Percentiles rank a stretch among this genome's conserved stretches.
Evolutionary conservation across 2,888 invertebrate species (phyloP).

Genomic region (Dasypolia templi): DNA sequence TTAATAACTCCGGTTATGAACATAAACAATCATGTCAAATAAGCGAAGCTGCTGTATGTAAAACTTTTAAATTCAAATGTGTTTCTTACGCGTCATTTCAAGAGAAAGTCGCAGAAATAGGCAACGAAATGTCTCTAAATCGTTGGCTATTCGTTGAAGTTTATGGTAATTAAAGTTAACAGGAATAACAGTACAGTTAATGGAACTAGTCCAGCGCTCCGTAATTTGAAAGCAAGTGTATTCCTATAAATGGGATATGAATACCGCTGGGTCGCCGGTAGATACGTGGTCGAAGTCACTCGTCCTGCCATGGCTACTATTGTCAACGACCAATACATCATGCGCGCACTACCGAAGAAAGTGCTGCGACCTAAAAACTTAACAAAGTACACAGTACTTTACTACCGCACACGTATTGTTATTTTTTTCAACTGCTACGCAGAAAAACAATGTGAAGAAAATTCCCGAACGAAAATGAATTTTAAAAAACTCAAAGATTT

Average conservation of each 20-base stretch:
- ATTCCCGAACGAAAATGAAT: no score
- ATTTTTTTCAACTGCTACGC: not conserved
- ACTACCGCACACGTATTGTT: no score
- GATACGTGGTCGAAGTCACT: conserved; percentile 20
- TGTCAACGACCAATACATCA: conserved; percentile 25
- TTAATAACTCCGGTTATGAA: not conserved
- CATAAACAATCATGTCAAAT: not conserved
- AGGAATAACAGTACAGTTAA: not conserved
- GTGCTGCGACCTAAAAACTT: conserved; percentile 47
- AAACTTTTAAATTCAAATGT: conserved; percentile 7
- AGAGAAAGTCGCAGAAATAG: conserved; percentile 19
- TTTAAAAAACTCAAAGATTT: not conserved
- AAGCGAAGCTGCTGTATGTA: not conserved
- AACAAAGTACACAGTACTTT: not conserved
- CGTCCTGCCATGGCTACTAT: conserved; percentile 11
- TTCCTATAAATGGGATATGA: conserved; percentile 25
- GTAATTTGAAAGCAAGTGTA: conserved; percentile 37
- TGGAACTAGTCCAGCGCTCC: conserved; percentile 12
- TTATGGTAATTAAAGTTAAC: not conserved
- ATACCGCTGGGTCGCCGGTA: not conserved
- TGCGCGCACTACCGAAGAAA: conserved; percentile 47
- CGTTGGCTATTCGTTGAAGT: not conserved
- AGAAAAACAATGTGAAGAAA: not conserved
- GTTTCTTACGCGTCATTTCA: conserved; percentile 2
- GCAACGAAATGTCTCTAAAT: not conserved